Evolutionary conservation across 2,888 invertebrate genomes (phyloP), one percentile per base, ranked within the genome.

Genomic region (Reticulitermes lucifugus): DNA sequence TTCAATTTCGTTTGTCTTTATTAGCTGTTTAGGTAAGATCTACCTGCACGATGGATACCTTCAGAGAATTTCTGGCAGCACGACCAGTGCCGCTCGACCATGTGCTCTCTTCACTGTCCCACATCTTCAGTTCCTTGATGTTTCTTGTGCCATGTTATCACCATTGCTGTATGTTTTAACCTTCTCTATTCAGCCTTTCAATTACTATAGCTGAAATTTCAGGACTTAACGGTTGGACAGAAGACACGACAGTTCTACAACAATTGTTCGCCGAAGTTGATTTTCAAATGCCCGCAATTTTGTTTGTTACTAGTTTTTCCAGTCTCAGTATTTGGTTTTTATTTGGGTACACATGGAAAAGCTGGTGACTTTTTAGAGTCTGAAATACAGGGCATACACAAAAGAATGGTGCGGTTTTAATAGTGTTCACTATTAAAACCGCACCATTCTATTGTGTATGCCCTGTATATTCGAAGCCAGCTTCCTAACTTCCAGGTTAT

Each of bases 1-100:
- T 73, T 41, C 73, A 41, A 4, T 41, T 41, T 41, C 18, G 41
- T 73, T 14, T 9, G 21, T 41, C 29, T 73, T 41, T 46, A 77
- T 51, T 46, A 77, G 46, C 6, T 41, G 6, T 77, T 35, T 77
- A 77, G 51, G 51, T 7, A 43, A 77, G 4, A 77, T 46, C 77
- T 77, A 77, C 51, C n/a, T 77, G 77, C 77, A 77, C 51, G 77
- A 77, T 46, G 77, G 77, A 77, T 46, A 77, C 41, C 77, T 46
- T 46, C 77, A 77, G 77, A 77, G 51, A 43, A 22, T 18, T 43
- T 1, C 46, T 77, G 46, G 46, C 77, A 77, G 51, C n/a, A 77
- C 77, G n/a, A 41, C 77, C 77, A 25, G n/a, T 25, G n/a, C 77
- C 77, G 46, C 51, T n/a, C 9, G 10, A 18, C 77, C 77, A 77